Conservation (phyloP, 1,140 invertebrate genomes). For the Drosophila kurseongensis region DNA sequence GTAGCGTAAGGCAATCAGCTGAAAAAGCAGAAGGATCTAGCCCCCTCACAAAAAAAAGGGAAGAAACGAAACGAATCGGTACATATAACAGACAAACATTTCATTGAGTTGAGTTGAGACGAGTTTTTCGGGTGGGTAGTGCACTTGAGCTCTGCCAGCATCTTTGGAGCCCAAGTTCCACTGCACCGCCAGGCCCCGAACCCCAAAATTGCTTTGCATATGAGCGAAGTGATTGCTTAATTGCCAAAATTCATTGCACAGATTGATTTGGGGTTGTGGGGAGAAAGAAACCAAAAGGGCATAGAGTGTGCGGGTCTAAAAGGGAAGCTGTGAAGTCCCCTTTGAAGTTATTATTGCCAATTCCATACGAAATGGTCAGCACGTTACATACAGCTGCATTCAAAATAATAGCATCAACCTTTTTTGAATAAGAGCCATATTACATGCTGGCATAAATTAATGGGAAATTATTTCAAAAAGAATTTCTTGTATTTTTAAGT, state of each 20-base stretch:
- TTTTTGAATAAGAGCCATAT: too few species aligned
- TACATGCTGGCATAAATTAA: too few species aligned
- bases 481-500: too few species aligned
- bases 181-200: not conserved
- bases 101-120: slow-evolving; percentile 28
- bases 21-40: slow-evolving; percentile 31
- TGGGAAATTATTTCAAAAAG: too few species aligned
- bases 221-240: slow-evolving; percentile 51
- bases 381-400: not conserved
- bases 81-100: slow-evolving; percentile 45
- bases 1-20: slow-evolving; percentile 49
- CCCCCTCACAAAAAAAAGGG: not conserved
- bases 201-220: slow-evolving; percentile 14
- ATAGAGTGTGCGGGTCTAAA: not conserved
- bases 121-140: not conserved
- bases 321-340: slow-evolving; percentile 3
- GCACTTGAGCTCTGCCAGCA: slow-evolving; percentile 20
- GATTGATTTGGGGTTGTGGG: slow-evolving; percentile 9
- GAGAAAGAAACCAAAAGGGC: not conserved
- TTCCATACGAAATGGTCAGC: not conserved
- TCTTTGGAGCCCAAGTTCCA: slow-evolving; percentile 20
- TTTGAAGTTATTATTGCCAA: slow-evolving; percentile 5
- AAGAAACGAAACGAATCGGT: slow-evolving; percentile 9
- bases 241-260: slow-evolving; percentile 56
- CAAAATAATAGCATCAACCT: not conserved